phyloP scores from a whole-genome alignment of 2,113 vertebrate genomes.

The Perca fluviatilis region DNA sequence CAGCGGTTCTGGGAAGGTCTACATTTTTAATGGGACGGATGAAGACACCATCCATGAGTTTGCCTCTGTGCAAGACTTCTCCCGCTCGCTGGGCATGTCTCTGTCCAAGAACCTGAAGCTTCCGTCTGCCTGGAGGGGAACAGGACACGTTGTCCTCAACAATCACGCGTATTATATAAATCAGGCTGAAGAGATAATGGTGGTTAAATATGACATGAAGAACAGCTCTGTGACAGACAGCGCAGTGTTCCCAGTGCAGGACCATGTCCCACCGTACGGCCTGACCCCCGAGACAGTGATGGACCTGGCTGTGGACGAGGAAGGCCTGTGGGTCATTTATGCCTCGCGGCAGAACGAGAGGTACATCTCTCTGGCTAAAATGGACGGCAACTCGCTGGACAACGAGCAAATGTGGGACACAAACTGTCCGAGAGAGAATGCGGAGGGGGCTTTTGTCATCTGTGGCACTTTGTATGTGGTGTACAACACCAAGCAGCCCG shows the following conservation, averaged over 20 bases:
- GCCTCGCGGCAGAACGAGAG: slow-evolving; percentile 90
- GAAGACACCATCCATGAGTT: slow-evolving; percentile 90
- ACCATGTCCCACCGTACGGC: slow-evolving; percentile 90
- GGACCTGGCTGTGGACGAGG: slow-evolving; percentile 93
- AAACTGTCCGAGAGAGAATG: slow-evolving; percentile 92
- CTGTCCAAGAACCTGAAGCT: slow-evolving; percentile 88
- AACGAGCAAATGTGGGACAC: slow-evolving; percentile 98
- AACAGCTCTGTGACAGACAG: slow-evolving; percentile 90
- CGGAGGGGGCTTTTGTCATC: slow-evolving; percentile 94
- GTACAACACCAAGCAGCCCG: slow-evolving; percentile 94
- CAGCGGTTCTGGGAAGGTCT: slow-evolving; percentile 88
- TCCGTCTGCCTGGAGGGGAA: slow-evolving; percentile 91
- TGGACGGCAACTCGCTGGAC: slow-evolving; percentile 90
- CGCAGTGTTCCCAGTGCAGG: slow-evolving; percentile 90
- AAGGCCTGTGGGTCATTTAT: slow-evolving; percentile 96
- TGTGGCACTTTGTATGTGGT: slow-evolving; percentile 96
- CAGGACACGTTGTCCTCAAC: slow-evolving; percentile 90
- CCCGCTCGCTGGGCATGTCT: slow-evolving; percentile 87
- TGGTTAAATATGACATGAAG: slow-evolving; percentile 92
- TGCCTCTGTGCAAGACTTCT: slow-evolving; percentile 90
- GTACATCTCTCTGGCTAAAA: slow-evolving; percentile 93
- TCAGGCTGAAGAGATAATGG: slow-evolving; percentile 81
- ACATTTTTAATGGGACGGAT: slow-evolving; percentile 90
- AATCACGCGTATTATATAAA: slow-evolving; percentile 90
- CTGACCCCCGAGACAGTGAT: slow-evolving; percentile 91